Evolutionary conservation across 2,113 vertebrate species (phyloP).

Genomic region (Mustelus asterias): DNA sequence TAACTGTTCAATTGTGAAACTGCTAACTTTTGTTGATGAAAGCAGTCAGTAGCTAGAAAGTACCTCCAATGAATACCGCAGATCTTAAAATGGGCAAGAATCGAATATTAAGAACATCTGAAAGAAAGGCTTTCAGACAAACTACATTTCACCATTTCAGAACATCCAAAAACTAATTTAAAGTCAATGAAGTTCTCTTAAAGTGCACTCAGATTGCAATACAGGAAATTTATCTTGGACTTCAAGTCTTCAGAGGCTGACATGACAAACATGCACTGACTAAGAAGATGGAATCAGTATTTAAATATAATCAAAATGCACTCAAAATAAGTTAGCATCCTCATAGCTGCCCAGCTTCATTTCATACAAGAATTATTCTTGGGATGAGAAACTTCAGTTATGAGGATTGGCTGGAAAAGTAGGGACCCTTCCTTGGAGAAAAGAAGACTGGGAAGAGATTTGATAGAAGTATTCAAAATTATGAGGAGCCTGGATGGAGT

Average conservation of each 20-base stretch:
- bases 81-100: neutral
- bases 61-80: neutral
- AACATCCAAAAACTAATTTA: neutral
- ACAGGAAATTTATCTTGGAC: neutral
- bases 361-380: neutral
- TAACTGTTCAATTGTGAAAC: neutral
- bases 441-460: too few species aligned
- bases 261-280: neutral
- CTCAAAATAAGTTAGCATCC: neutral
- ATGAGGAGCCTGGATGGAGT: too few species aligned
- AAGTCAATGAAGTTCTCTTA: neutral
- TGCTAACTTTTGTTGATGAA: neutral
- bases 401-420: too few species aligned
- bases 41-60: neutral
- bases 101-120: neutral
- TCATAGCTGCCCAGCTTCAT: neutral
- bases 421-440: too few species aligned
- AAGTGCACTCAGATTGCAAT: neutral
- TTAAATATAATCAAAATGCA: neutral
- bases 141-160: neutral
- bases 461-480: too few species aligned
- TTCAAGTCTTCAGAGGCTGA: neutral
- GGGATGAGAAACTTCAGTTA: too few species aligned
- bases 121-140: neutral
- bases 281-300: neutral